Conservation (phyloP, 2,113 vertebrate genomes). For the Pelecanus crispus region DNA sequence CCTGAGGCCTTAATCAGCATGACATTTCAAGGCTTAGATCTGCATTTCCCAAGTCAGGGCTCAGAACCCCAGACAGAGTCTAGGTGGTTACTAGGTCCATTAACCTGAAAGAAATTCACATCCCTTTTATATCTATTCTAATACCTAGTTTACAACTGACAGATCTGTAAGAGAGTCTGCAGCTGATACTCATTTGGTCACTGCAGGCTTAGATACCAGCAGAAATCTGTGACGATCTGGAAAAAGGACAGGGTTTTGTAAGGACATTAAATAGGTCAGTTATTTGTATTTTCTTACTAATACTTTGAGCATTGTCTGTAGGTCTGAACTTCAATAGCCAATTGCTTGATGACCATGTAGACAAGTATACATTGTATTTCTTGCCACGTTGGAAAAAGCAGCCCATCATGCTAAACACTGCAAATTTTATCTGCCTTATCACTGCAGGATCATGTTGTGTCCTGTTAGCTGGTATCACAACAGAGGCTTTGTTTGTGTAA, state of each 20-base stretch:
- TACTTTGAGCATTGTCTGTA: not conserved
- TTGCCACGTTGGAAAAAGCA: not conserved
- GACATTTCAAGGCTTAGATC: not conserved
- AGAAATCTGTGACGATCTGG: not conserved
- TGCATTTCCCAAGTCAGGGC: not conserved
- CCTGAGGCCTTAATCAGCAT: not conserved
- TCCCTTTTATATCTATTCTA: not conserved
- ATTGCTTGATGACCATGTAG: not conserved
- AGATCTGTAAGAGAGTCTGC: not conserved
- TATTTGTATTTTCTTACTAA: not conserved
- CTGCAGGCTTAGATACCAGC: not conserved
- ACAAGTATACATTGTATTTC: not conserved
- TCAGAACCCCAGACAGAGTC: not conserved
- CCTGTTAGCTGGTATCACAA: constrained; percentile 6
- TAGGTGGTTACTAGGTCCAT: not conserved
- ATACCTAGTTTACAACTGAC: not conserved
- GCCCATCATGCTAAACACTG: not conserved
- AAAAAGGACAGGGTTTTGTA: not conserved
- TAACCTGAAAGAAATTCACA: not conserved
- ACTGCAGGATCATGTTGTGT: not conserved
- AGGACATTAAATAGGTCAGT: not conserved
- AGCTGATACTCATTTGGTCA: not conserved
- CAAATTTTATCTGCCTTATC: constrained; percentile 11
- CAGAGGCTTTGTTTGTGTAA: not conserved
- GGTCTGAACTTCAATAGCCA: not conserved